These are phyloP conservation scores for Aphaenogaster rudis DNA, from an alignment of 1,140 invertebrate genomes.

Conservation along the genomic window DNA sequence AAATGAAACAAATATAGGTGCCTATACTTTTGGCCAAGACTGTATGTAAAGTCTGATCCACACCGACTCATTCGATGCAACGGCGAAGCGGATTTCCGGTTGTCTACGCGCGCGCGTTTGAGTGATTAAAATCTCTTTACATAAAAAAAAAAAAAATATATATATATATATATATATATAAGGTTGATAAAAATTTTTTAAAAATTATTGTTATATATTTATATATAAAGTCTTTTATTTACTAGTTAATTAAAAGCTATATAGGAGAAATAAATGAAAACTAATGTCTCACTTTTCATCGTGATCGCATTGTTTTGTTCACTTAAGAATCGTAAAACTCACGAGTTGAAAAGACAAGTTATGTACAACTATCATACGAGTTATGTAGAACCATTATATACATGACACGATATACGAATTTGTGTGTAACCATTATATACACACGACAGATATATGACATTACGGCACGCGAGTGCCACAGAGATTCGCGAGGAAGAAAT, in stretches of 20 bases:
- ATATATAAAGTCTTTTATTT: constrained; percentile 6
- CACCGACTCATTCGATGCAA: neutral
- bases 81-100: neutral
- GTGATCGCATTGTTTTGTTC: neutral
- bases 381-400: neutral
- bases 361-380: neutral
- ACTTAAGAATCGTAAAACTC: neutral
- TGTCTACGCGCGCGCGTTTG: neutral
- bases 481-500: constrained; percentile 1
- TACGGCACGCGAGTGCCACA: neutral
- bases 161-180: neutral
- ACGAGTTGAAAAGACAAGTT: neutral
- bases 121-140: neutral
- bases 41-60: neutral
- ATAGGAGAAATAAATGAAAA: neutral
- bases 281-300: neutral
- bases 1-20: too few species aligned
- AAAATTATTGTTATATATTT: neutral
- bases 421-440: neutral
- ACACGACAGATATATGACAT: neutral
- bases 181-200: neutral
- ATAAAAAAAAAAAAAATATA: neutral
- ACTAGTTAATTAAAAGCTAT: neutral
- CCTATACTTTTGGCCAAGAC: too few species aligned
- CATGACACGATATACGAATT: neutral